These are phyloP conservation scores for Cenopis cana DNA, from an alignment of 2,888 invertebrate species.

Conservation along the genomic window DNA sequence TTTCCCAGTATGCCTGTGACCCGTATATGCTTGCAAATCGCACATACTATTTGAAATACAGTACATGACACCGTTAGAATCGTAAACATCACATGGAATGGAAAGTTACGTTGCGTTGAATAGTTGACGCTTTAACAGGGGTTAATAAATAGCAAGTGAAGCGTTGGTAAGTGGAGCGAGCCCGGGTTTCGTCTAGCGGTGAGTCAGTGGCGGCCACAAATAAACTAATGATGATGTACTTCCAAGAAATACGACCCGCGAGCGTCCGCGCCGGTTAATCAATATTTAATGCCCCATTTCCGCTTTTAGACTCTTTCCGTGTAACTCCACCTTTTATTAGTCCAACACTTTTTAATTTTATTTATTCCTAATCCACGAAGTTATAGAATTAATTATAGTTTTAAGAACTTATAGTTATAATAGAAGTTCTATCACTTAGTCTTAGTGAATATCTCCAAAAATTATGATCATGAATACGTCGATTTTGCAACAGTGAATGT, in stretches of 20 bases:
- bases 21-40: background rate
- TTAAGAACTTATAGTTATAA: too few species aligned
- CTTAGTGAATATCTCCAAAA: background rate
- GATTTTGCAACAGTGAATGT: constrained; percentile 31
- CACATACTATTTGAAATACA: background rate
- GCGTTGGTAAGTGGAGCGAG: constrained; percentile 39
- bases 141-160: constrained; percentile 42
- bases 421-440: constrained; percentile 8
- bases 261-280: constrained; percentile 51
- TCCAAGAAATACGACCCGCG: constrained; percentile 51
- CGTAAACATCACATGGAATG: constrained; percentile 16
- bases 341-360: constrained; percentile 31
- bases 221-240: constrained; percentile 52
- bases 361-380: constrained; percentile 26
- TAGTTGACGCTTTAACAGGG: constrained; percentile 25
- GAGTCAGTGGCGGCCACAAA: constrained; percentile 50
- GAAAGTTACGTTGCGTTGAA: constrained; percentile 17
- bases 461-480: constrained; percentile 31
- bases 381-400: background rate
- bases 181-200: constrained; percentile 40
- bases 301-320: constrained; percentile 50
- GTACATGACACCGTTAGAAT: constrained; percentile 18
- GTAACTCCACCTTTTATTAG: constrained; percentile 38
- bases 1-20: background rate
- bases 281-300: constrained; percentile 60